phyloP scores from a whole-genome alignment of 2,797 vertebrate species.

The Hippopotamyrus pictus region DNA sequence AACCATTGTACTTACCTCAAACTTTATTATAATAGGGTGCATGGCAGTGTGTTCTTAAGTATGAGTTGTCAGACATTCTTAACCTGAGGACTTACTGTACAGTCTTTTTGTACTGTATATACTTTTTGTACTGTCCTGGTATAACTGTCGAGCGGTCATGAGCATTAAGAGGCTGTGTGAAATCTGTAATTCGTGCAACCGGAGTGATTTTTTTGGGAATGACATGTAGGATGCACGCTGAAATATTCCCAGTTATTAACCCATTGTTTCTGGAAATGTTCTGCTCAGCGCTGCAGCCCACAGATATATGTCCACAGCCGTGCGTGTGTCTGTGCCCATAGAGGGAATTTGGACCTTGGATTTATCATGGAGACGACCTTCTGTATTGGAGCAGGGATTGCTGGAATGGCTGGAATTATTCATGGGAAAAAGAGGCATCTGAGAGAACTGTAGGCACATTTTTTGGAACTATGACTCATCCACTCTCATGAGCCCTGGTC shows the following conservation, averaged over 20 bases:
- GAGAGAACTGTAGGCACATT: background rate
- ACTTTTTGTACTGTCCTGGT: background rate
- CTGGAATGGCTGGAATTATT: background rate
- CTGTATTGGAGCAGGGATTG: background rate
- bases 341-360: background rate
- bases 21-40: background rate
- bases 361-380: background rate
- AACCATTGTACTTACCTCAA: background rate
- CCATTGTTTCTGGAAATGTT: background rate
- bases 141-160: background rate
- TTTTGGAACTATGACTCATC: background rate
- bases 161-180: background rate
- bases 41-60: background rate
- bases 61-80: background rate
- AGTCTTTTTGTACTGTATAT: background rate
- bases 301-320: background rate
- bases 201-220: background rate
- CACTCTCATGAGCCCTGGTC: background rate
- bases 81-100: background rate
- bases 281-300: background rate
- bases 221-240: background rate
- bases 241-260: background rate
- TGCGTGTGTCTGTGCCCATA: background rate
- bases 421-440: background rate
- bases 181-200: background rate